Conservation (phyloP, 2,797 vertebrate genomes). For the Micropoecilia bifurca region DNA sequence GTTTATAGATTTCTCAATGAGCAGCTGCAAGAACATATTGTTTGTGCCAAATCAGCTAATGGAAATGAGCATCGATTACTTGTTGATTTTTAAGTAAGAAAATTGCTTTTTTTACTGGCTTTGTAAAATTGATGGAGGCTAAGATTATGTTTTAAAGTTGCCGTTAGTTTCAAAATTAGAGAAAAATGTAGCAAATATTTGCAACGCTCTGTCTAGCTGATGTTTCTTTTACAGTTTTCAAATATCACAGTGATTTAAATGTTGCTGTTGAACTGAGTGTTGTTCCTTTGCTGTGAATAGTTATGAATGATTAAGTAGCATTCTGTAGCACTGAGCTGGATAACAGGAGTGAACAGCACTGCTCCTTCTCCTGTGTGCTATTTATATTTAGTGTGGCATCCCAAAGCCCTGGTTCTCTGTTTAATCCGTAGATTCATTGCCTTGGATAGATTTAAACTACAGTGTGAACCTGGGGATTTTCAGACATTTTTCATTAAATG, state of each 20-base stretch:
- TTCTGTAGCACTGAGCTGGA: background rate
- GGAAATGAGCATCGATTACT: background rate
- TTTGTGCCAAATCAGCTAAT: background rate
- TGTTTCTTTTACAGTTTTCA: background rate
- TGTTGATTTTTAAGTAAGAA: background rate
- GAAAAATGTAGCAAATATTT: background rate
- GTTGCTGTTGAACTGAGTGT: no score
- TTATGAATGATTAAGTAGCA: background rate
- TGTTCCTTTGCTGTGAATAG: background rate
- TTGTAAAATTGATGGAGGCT: background rate
- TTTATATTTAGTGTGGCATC: background rate
- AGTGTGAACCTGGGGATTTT: background rate
- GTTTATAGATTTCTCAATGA: background rate
- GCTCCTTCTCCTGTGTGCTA: background rate
- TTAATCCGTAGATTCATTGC: background rate
- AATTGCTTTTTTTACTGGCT: background rate
- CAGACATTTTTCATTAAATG: conserved; percentile 1
- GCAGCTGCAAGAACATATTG: background rate
- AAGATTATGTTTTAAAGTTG: background rate
- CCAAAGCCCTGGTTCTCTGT: background rate
- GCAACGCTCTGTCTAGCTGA: background rate
- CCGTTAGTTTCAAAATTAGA: background rate
- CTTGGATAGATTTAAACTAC: background rate
- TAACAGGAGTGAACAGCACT: conserved; percentile 1
- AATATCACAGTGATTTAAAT: background rate